phyloP scores from a whole-genome alignment of 2,113 vertebrate genomes.

The cattle (Bos taurus) region ARS-UCD2.0 NC_037337.1:83171001-83171500 shows the following conservation, averaged over 20 bases:
- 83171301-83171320: neutral
- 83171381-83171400: neutral
- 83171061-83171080: constrained; percentile 16
- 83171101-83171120: neutral
- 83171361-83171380: neutral
- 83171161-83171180: neutral
- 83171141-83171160: constrained; percentile 9
- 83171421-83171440: constrained; percentile 15
- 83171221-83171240: neutral
- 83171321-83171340: neutral
- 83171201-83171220: neutral
- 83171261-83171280: neutral
- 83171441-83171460: constrained; percentile 26
- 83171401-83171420: constrained; percentile 15
- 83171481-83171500: constrained; percentile 13
- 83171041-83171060: neutral
- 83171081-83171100: neutral
- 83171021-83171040: neutral
- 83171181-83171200: constrained; percentile 21
- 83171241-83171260: neutral
- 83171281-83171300: neutral
- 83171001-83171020: neutral
- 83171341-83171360: neutral
- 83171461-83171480: neutral
- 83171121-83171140: neutral